Conservation (phyloP, 2,888 invertebrate genomes). For the Eupithecia inturbata region DNA sequence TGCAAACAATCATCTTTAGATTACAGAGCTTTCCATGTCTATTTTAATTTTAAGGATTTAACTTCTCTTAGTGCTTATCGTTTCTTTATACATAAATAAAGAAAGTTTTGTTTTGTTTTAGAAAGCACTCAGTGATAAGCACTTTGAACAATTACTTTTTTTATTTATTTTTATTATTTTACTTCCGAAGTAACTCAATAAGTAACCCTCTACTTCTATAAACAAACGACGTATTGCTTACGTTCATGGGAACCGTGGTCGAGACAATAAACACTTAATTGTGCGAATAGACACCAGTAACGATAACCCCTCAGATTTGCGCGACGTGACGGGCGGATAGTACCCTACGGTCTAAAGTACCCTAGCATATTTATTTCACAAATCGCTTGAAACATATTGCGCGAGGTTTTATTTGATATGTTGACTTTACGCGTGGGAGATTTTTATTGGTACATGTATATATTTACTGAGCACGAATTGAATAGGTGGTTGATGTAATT, state of each 20-base stretch:
- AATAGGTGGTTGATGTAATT: neutral
- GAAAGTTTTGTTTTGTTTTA: too few species aligned
- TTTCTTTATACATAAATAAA: too few species aligned
- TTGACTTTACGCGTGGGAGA: constrained; percentile 71
- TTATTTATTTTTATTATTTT: too few species aligned
- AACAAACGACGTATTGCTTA: constrained; percentile 15
- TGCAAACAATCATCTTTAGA: too few species aligned
- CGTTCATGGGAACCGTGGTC: constrained; percentile 77
- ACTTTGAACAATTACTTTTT: too few species aligned
- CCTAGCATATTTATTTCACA: constrained; percentile 71
- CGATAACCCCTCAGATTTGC: constrained; percentile 73
- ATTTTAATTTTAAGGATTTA: too few species aligned
- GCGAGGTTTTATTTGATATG: constrained; percentile 64
- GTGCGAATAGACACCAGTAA: constrained; percentile 78
- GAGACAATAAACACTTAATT: constrained; percentile 80
- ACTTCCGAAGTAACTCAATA: neutral
- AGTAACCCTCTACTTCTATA: neutral
- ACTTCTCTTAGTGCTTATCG: too few species aligned
- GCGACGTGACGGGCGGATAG: constrained; percentile 45
- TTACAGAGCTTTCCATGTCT: too few species aligned
- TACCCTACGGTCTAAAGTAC: constrained; percentile 57
- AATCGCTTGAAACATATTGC: constrained; percentile 79
- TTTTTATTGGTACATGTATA: constrained; percentile 39
- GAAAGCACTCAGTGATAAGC: too few species aligned
- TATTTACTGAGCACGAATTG: constrained; percentile 8